A percentile compares a stretch with the other conserved stretches of the same genome.
phyloP scores from a whole-genome alignment of 2,888 invertebrate species.

The Drosophila algonquin region DNA sequence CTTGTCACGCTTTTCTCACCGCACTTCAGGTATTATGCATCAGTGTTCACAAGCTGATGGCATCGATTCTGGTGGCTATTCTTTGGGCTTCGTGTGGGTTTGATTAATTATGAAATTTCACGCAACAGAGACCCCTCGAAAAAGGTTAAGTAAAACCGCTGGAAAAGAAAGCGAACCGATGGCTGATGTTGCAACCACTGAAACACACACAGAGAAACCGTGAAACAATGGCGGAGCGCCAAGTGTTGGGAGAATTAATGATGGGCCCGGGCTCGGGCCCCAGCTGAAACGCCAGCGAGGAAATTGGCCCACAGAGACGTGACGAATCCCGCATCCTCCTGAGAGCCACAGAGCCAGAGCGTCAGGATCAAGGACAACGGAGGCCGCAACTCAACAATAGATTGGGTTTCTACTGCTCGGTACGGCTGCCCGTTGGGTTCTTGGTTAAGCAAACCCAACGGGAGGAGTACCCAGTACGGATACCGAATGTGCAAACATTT shows the following conservation, averaged over 20 bases:
- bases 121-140: constrained; percentile 67
- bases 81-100: constrained; percentile 66
- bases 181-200: constrained; percentile 1
- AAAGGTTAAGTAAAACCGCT: constrained; percentile 52
- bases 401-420: constrained; percentile 68
- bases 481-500: constrained; percentile 44
- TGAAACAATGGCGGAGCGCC: constrained; percentile 54
- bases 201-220: constrained; percentile 31
- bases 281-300: constrained; percentile 71
- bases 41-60: constrained; percentile 16
- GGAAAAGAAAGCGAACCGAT: constrained; percentile 44
- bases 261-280: constrained; percentile 18
- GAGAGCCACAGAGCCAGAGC: neutral
- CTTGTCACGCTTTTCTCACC: constrained; percentile 67
- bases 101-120: constrained; percentile 84
- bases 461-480: constrained; percentile 43
- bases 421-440: constrained; percentile 64
- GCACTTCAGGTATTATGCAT: constrained; percentile 18
- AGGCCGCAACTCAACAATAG: constrained; percentile 68
- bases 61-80: constrained; percentile 17
- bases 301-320: constrained; percentile 61
- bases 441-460: constrained; percentile 71
- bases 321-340: constrained; percentile 51
- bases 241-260: constrained; percentile 69
- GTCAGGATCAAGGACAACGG: constrained; percentile 68